phyloP scores from a whole-genome alignment of 2,113 vertebrate genomes.

The Paralichthys olivaceus region DNA sequence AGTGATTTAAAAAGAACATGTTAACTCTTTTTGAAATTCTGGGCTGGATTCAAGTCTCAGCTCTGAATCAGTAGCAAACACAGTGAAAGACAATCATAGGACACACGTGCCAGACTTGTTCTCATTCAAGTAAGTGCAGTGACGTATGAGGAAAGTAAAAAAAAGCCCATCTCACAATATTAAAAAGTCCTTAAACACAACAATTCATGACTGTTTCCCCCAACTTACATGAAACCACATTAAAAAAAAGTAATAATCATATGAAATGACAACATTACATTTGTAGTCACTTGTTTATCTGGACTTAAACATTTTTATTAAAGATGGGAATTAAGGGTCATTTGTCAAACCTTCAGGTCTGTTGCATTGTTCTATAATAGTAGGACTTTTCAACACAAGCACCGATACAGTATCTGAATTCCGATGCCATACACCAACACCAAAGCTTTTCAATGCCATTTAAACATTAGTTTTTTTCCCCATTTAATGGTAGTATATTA shows the following conservation, averaged over 20 bases:
- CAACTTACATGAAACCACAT: neutral
- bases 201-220: neutral
- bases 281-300: neutral
- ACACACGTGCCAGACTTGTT: neutral
- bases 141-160: neutral
- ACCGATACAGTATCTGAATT: too few species aligned
- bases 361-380: too few species aligned
- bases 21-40: neutral
- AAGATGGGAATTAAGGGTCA: too few species aligned
- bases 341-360: too few species aligned
- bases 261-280: neutral
- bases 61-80: neutral
- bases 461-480: too few species aligned
- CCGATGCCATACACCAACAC: too few species aligned
- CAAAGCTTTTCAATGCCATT: too few species aligned
- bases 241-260: neutral
- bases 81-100: neutral
- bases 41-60: neutral
- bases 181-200: neutral
- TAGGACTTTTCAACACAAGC: too few species aligned
- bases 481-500: too few species aligned
- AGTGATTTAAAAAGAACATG: neutral
- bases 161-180: neutral
- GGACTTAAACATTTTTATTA: too few species aligned
- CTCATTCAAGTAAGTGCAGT: neutral